Evolutionary conservation across 2,113 vertebrate genomes (phyloP).

Genomic region (Coptodon rendalli): DNA sequence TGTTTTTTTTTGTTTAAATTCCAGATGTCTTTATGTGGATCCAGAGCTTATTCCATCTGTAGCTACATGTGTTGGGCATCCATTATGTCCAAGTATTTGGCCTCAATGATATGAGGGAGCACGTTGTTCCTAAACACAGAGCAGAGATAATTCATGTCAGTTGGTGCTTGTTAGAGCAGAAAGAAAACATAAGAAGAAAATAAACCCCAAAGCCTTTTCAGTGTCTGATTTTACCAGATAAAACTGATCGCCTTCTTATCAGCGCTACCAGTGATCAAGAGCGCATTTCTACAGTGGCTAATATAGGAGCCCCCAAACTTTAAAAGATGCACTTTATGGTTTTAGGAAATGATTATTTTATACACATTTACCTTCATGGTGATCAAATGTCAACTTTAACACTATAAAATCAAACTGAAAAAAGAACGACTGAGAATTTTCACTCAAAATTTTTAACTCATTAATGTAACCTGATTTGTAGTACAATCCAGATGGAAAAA

Average conservation of each 20-base stretch:
- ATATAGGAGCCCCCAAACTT: background rate
- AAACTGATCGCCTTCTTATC: background rate
- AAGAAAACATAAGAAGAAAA: background rate
- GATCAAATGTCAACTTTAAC: background rate
- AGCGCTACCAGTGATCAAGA: background rate
- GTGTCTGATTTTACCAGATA: background rate
- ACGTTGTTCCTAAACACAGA: slow-evolving; percentile 82
- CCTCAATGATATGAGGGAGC: slow-evolving; percentile 93
- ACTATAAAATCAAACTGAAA: background rate
- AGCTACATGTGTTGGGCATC: slow-evolving; percentile 87
- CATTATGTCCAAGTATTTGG: slow-evolving; percentile 96
- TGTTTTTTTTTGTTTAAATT: background rate
- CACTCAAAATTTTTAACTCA: background rate
- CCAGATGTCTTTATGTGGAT: background rate
- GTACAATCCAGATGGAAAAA: background rate
- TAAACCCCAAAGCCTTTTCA: background rate
- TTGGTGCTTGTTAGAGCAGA: background rate
- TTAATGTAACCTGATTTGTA: background rate
- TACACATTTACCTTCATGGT: background rate
- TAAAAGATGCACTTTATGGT: background rate
- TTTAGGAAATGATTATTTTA: background rate
- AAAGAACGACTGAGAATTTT: background rate
- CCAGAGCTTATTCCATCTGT: slow-evolving; percentile 12
- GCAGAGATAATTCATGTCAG: background rate
- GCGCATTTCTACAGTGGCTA: background rate